A percentile compares a stretch with the other conserved stretches of the same genome.
phyloP scores from a whole-genome alignment of 2,113 vertebrate genomes.

The Ivindomyrus marchei region DNA sequence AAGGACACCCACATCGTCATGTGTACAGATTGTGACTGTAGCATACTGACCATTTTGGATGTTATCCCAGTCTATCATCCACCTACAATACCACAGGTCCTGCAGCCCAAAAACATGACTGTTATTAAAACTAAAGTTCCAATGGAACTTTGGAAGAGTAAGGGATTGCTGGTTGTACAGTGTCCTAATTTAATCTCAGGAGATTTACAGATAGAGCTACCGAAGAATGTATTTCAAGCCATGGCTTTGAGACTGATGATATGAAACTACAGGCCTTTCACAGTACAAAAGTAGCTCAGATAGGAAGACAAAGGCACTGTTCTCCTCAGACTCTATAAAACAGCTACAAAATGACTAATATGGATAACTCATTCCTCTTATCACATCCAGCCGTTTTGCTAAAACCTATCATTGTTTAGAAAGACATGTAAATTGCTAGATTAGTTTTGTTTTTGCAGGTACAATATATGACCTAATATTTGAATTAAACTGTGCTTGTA shows the following conservation, averaged over 20 bases:
- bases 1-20: neutral
- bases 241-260: neutral
- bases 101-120: neutral
- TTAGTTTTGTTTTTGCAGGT: neutral
- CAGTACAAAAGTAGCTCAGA: neutral
- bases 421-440: neutral
- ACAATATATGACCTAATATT: neutral
- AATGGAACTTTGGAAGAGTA: neutral
- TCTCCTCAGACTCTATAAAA: neutral
- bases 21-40: neutral
- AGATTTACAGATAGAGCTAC: neutral
- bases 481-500: neutral
- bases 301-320: neutral
- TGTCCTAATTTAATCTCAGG: neutral
- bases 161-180: neutral
- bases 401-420: neutral
- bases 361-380: neutral
- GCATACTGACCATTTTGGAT: neutral
- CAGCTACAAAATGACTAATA: neutral
- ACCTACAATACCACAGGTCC: neutral
- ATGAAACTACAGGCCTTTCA: neutral
- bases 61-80: neutral
- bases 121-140: neutral
- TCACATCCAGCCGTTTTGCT: neutral
- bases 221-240: neutral